Evolutionary conservation across 2,113 vertebrate genomes (phyloP), one percentile per base, ranked within the genome.

Genomic region (Brachyhypopomus gauderio): DNA sequence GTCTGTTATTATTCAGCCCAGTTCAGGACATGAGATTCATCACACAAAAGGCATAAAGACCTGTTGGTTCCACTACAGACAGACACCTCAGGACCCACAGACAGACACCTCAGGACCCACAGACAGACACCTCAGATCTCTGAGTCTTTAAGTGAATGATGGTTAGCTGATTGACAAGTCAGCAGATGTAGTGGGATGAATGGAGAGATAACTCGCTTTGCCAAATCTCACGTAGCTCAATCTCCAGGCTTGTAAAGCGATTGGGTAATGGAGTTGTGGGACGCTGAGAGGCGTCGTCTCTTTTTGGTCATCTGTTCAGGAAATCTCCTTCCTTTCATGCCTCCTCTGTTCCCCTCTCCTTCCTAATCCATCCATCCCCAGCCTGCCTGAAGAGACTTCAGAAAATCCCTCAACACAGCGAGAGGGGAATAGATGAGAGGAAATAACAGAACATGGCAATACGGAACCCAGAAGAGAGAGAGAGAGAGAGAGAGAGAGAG

Each of bases 191-290:
- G 71, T 30, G 69, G 77, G 55, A 79, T 72, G 78, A 79, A 27
- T 72, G 38, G 19, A 52, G 38, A 34, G 22, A 60, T 22, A 25
- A 72, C 59, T 72, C 34, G 5, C 16, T 8, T 34, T 79, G 27
- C 69, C 67, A 52, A 52, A 48, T 41, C 56, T 19, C 38, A 60
- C 48, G 62, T 41, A 72, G 69, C 78, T 71, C 19, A 22, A 79
- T 79, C 69, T 71, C 22, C 14, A 60, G 69, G 67, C 20, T 56
- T 59, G 64, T 36, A 34, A 38, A 58, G 17, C 52, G 55, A 79
- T 64, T 70, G 22, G 30, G 52, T 71, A 79, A 79, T 79, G 77
- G 77, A 79, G 69, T 72, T 72, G 67, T 79, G 59, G 71, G 77
- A 41, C 77, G 71, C 36, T 3, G 9, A 72, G 66, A 41, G 56